Conservation (phyloP, 35 echinoderm and acorn worm genomes). For the Heliocidaris tuberculata region DNA sequence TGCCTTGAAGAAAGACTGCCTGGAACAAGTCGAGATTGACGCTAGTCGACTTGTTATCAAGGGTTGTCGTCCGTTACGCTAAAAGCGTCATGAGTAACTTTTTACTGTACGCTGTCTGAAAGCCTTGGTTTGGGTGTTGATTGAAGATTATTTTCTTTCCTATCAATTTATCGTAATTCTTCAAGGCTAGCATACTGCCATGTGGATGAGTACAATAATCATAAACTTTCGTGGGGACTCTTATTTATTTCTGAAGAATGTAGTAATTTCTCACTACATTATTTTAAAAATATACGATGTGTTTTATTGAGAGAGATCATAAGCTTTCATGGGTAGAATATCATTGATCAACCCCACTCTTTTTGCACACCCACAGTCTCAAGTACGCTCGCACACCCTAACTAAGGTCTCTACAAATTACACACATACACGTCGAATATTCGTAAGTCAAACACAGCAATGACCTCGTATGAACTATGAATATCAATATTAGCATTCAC, state of each 20-base stretch:
- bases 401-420: neutral
- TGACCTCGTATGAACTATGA: neutral
- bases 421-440: too few relatives aligned
- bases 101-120: too few relatives aligned
- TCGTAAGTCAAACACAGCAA: neutral
- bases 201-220: neutral
- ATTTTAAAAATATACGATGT: neutral
- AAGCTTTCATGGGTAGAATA: neutral
- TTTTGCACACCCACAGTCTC: neutral
- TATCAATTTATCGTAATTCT: neutral
- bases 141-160: neutral
- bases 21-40: too few relatives aligned
- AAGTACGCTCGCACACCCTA: neutral
- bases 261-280: neutral
- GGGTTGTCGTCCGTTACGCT: too few relatives aligned
- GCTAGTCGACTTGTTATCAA: too few relatives aligned
- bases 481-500: neutral
- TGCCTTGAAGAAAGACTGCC: too few relatives aligned
- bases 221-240: neutral
- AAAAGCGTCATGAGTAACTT: too few relatives aligned
- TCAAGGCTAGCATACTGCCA: neutral
- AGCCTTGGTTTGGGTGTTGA: too few relatives aligned
- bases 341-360: neutral
- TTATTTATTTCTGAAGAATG: neutral
- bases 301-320: neutral